Conservation (phyloP, 2,797 vertebrate species). For the Ptychobarbus kaznakovi region DNA sequence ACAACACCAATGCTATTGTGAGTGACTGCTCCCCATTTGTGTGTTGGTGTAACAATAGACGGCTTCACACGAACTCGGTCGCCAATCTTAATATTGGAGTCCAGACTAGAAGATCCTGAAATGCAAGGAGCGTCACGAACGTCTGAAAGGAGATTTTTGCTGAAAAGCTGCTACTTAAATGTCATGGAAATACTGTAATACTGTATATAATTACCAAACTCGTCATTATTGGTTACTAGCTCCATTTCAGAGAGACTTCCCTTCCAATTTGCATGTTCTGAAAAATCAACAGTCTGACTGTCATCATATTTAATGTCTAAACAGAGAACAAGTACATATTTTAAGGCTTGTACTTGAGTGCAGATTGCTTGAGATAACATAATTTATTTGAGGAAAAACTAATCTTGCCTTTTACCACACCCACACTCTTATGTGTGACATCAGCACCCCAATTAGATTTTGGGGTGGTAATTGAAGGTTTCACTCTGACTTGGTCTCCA, state of each 20-base stretch:
- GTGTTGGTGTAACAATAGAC: constrained; percentile 40
- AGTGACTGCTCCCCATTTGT: constrained; percentile 36
- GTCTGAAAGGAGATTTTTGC: background rate
- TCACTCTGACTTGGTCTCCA: constrained; percentile 51
- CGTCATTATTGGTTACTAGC: background rate
- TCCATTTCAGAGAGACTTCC: background rate
- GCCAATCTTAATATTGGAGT: constrained; percentile 7
- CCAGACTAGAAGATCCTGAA: background rate
- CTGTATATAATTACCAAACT: background rate
- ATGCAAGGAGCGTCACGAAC: background rate
- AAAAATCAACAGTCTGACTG: background rate
- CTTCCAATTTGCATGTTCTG: background rate
- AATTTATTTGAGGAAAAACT: too few relatives aligned
- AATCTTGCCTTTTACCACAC: constrained; percentile 35
- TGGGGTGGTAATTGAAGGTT: constrained; percentile 40
- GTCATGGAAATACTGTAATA: background rate
- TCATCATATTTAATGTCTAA: background rate
- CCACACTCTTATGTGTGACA: constrained; percentile 37
- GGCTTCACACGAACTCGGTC: constrained; percentile 32
- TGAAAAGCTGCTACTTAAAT: constrained; percentile 1
- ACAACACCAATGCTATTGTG: constrained; percentile 24
- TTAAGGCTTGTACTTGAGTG: too few relatives aligned
- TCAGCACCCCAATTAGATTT: constrained; percentile 46
- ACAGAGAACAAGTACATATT: background rate
- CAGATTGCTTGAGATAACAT: too few relatives aligned